phyloP scores from a whole-genome alignment of 1,140 invertebrate species.

The Portunus trituberculatus region DNA sequence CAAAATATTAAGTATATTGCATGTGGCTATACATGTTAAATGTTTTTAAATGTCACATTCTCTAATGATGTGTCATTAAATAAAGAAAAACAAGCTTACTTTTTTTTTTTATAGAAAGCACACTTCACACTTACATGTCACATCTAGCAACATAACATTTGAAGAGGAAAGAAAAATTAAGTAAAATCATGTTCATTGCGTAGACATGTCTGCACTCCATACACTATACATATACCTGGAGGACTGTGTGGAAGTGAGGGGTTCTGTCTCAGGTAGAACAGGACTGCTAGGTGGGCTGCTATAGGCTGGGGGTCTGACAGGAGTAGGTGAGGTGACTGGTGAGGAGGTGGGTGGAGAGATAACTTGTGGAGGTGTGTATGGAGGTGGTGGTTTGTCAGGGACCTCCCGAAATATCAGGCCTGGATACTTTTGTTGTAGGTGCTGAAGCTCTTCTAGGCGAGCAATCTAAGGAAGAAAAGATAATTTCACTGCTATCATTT shows the following conservation, averaged over 20 bases:
- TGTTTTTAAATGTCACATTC: too few species aligned
- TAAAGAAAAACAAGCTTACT: too few species aligned
- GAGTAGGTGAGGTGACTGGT: slow-evolving; percentile 28
- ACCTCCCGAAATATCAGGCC: slow-evolving; percentile 85
- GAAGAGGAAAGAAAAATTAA: background rate
- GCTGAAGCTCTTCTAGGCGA: slow-evolving; percentile 83
- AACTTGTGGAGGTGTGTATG: slow-evolving; percentile 84
- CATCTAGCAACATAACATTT: background rate
- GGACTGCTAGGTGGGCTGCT: background rate
- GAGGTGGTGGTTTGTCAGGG: slow-evolving; percentile 87
- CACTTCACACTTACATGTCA: background rate
- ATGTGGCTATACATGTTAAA: too few species aligned
- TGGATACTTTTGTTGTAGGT: slow-evolving; percentile 81
- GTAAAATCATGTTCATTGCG: background rate
- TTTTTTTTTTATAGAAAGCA: too few species aligned
- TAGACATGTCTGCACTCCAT: background rate
- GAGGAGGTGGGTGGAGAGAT: slow-evolving; percentile 41
- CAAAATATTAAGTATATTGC: background rate
- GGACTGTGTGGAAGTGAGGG: background rate
- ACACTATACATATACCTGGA: slow-evolving; percentile 44
- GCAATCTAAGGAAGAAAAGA: slow-evolving; percentile 81
- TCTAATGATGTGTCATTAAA: too few species aligned
- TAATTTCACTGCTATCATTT: background rate
- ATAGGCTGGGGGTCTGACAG: slow-evolving; percentile 60
- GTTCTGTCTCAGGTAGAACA: background rate